A percentile compares a stretch with the other conserved stretches of the same genome.
These are phyloP conservation scores for Chydorus sphaericus DNA, from an alignment of 2,888 invertebrate genomes.

Conservation along the genomic window DNA sequence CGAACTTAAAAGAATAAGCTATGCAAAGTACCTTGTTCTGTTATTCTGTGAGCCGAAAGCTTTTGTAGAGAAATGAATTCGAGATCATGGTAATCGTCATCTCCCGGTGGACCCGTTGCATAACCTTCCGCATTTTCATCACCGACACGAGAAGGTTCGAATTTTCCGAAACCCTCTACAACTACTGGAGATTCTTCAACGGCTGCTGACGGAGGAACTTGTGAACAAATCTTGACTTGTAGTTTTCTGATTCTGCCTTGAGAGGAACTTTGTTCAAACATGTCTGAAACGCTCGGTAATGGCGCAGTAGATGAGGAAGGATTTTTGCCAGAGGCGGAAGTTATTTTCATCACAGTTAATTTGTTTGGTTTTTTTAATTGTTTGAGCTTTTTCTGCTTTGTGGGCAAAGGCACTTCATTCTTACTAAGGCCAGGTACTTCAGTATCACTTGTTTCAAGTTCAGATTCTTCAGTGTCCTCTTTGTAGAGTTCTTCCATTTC, in stretches of 20 bases:
- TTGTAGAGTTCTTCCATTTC: conserved; percentile 12
- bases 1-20: conserved; percentile 1
- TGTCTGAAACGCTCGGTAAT: conserved; percentile 34
- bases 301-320: conserved; percentile 24
- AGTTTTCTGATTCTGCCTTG: not conserved
- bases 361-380: conserved; percentile 37
- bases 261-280: conserved; percentile 36
- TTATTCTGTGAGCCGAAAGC: conserved; percentile 49
- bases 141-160: conserved; percentile 20
- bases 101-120: conserved; percentile 5
- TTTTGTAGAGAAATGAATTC: conserved; percentile 45
- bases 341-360: conserved; percentile 14
- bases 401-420: conserved; percentile 35
- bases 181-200: conserved; percentile 19
- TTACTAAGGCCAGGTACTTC: not conserved
- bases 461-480: conserved; percentile 37
- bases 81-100: conserved; percentile 22
- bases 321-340: conserved; percentile 21
- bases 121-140: conserved; percentile 16
- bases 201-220: conserved; percentile 13
- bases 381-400: conserved; percentile 29
- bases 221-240: conserved; percentile 10
- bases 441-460: conserved; percentile 45
- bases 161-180: conserved; percentile 25
- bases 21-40: conserved; percentile 36